Conservation (phyloP, 2,797 vertebrate genomes). For the Bufotes viridis region DNA sequence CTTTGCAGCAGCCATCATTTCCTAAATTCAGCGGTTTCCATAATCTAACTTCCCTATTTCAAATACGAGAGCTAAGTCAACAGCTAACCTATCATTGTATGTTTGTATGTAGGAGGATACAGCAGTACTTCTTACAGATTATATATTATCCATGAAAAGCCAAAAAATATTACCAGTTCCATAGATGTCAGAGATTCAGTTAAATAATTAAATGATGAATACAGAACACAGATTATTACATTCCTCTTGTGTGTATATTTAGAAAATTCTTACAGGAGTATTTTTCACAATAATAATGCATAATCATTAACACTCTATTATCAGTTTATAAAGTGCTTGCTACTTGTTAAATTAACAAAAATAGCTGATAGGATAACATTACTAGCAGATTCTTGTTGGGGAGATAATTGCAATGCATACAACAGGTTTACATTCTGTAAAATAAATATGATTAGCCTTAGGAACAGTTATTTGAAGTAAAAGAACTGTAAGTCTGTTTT, state of each 20-base stretch:
- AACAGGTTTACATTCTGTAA: not conserved
- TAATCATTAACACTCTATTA: not conserved
- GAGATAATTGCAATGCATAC: not conserved
- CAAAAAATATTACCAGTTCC: not conserved
- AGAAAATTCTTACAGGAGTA: not conserved
- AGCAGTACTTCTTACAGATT: not conserved
- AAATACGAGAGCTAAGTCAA: not conserved
- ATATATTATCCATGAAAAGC: not conserved
- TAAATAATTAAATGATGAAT: not conserved
- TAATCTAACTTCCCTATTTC: not conserved
- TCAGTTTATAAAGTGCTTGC: not conserved
- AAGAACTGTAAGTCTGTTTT: not conserved
- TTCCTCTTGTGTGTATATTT: not conserved
- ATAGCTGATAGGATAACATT: not conserved
- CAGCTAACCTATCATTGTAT: not conserved
- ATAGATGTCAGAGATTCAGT: not conserved
- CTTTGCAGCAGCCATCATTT: not conserved
- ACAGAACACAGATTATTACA: not conserved
- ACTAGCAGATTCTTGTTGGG: not conserved
- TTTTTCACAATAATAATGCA: not conserved
- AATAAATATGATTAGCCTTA: not conserved
- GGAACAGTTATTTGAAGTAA: not conserved
- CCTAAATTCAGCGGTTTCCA: not conserved
- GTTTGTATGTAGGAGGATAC: not conserved
- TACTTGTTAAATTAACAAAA: not conserved